Evolutionary conservation across 2,888 invertebrate genomes (phyloP).

Genomic region (Macaria notata): DNA sequence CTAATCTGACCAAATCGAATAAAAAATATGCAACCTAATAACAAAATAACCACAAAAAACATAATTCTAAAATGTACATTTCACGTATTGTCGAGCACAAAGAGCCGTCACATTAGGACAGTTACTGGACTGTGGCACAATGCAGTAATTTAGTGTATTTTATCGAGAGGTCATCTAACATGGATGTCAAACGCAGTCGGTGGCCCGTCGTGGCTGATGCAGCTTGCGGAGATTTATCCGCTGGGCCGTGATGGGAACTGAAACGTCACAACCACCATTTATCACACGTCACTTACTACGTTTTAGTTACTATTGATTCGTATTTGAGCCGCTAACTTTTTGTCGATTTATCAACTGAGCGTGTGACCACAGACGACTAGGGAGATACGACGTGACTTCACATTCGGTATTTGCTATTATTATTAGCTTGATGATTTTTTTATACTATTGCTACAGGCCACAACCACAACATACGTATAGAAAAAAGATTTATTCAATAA

Average conservation of each 20-base stretch:
- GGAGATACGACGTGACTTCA: too few species aligned
- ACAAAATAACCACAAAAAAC: neutral
- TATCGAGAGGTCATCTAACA: conserved; percentile 50
- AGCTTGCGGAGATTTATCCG: conserved; percentile 57
- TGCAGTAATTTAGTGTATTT: conserved; percentile 21
- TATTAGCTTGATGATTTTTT: too few species aligned
- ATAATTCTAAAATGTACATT: neutral
- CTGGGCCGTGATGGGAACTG: conserved; percentile 36
- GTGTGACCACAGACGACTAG: too few species aligned
- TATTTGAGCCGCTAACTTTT: too few species aligned
- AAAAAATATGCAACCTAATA: too few species aligned
- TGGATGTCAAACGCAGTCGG: conserved; percentile 56
- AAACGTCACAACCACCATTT: conserved; percentile 40
- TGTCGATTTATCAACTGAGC: too few species aligned
- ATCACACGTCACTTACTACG: conserved; percentile 35
- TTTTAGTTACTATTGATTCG: too few species aligned
- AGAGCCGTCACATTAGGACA: conserved; percentile 4
- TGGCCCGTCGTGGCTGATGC: conserved; percentile 53
- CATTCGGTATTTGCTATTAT: too few species aligned
- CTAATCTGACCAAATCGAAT: too few species aligned
- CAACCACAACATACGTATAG: too few species aligned
- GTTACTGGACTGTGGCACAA: conserved; percentile 2
- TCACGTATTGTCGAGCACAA: neutral
- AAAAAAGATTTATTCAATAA: too few species aligned
- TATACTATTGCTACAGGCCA: too few species aligned